Base-by-base conservation (phyloP, 2,888 invertebrate species). In the Psococerastis gibbosa region DNA sequence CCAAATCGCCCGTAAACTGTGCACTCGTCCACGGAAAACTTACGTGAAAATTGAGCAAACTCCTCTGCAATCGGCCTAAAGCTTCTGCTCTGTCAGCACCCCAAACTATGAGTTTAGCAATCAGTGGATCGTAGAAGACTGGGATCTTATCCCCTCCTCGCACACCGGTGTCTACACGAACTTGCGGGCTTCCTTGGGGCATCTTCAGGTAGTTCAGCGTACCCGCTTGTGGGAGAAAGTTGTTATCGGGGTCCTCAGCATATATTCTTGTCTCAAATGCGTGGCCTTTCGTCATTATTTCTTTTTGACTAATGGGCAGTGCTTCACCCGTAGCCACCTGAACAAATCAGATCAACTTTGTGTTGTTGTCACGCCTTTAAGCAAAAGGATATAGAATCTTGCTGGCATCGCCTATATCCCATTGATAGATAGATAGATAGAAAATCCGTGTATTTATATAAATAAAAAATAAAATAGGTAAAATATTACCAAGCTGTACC, bases 81-180 rank as follows among this genome's bases (percentile, higher is more conserved):
- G 94, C 92, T 53, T 83, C 77, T 4, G 61, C 61, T 46, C 94
- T 69, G 58, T 88, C 76, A 49, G 75, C 72, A 3, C 87, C 92
- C 94, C 94, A 95, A 2, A 94, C 92, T 1, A 97, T 84, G 20
- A 99, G 66, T 64, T 99, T 98, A 1, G 98, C 97, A 53, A 99
- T 98, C 97, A 99, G 97, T 0, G 98, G 98, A 64, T 99, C 98
- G 60, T 99, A 99, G 65, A 95, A 87, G 0, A 98, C 88, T 0
- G 95, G 89, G 0, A 98, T 95, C 55, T 92, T 85, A 59, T 97
- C 95, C 1, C 91, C 88, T 67, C 85, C 73, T 1, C 77, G 65
- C 0, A 88, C 84, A 3, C 87, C 72, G n/a, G 94, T 94, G 60
- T 97, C 95, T 18, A 97, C 78, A 50, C 97, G 70, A 20, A 88